Conservation (phyloP, 2,797 vertebrate species). For the Danio aesculapii region DNA sequence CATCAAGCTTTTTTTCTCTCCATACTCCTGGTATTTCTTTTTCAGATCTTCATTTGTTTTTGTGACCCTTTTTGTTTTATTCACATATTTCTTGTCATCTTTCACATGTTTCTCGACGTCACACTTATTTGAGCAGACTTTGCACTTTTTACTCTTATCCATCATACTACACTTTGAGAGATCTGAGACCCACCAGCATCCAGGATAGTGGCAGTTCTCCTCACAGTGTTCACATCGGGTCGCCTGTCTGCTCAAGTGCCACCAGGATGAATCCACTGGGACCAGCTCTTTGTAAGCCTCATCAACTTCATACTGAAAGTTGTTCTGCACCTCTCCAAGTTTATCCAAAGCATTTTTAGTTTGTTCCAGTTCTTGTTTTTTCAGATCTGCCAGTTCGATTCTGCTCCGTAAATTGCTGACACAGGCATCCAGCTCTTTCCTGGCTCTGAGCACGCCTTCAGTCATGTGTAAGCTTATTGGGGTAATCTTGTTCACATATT, state of each 20-base stretch:
- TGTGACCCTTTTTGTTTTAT: not conserved
- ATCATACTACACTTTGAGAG: no score
- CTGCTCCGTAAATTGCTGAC: no score
- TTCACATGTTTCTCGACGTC: not conserved
- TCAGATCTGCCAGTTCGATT: not conserved
- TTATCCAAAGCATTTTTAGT: not conserved
- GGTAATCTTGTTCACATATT: not conserved
- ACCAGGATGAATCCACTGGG: not conserved
- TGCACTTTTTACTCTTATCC: not conserved
- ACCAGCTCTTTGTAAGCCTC: not conserved
- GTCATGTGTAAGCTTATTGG: conserved; percentile 4
- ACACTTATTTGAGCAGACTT: not conserved
- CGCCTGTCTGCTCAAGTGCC: not conserved
- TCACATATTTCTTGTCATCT: not conserved
- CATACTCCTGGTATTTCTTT: not conserved
- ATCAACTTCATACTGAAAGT: not conserved
- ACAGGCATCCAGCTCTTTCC: not conserved
- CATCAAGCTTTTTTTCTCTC: not conserved
- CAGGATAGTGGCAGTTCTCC: no score
- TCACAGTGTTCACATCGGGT: not conserved
- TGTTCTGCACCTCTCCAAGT: no score
- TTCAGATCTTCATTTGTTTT: not conserved
- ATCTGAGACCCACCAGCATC: no score
- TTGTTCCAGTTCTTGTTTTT: not conserved
- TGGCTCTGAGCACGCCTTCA: not conserved